Percentiles rank a stretch among this genome's conserved stretches.
These are phyloP conservation scores for Branchinecta lindahli DNA, from an alignment of 1,140 invertebrate species.

Conservation along the genomic window DNA sequence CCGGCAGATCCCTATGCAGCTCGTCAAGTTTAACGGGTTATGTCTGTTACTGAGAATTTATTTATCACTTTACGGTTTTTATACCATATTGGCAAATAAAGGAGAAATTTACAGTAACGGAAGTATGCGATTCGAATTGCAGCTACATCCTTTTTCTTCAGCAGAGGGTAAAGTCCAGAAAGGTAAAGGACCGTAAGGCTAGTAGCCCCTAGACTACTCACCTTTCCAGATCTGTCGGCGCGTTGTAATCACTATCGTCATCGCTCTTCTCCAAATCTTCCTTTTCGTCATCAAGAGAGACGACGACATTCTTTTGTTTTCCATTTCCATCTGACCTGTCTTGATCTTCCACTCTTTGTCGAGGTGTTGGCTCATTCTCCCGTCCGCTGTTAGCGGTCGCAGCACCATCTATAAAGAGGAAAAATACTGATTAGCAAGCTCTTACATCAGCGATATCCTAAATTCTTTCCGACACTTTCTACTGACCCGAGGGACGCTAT, in stretches of 20 bases:
- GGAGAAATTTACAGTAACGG: no score
- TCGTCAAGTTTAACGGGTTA: no score
- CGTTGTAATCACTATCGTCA: conserved; percentile 2
- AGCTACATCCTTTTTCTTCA: no score
- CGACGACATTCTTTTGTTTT: neutral
- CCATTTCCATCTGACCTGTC: neutral
- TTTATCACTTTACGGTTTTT: no score
- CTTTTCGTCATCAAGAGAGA: neutral
- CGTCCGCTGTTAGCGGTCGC: neutral
- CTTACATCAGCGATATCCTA: neutral
- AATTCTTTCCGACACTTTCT: neutral
- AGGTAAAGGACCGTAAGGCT: no score
- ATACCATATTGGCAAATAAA: no score
- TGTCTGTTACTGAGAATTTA: no score
- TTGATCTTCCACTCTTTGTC: neutral
- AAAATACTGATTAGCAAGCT: neutral
- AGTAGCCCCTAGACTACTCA: neutral
- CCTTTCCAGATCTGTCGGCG: neutral
- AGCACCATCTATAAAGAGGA: neutral
- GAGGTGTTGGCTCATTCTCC: neutral
- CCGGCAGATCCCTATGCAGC: no score
- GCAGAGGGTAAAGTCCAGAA: no score
- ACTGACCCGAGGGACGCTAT: no score
- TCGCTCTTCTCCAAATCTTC: neutral
- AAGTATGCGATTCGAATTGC: no score